Evolutionary conservation across 2,888 invertebrate genomes (phyloP).

Genomic region (Ellobium chinense): DNA sequence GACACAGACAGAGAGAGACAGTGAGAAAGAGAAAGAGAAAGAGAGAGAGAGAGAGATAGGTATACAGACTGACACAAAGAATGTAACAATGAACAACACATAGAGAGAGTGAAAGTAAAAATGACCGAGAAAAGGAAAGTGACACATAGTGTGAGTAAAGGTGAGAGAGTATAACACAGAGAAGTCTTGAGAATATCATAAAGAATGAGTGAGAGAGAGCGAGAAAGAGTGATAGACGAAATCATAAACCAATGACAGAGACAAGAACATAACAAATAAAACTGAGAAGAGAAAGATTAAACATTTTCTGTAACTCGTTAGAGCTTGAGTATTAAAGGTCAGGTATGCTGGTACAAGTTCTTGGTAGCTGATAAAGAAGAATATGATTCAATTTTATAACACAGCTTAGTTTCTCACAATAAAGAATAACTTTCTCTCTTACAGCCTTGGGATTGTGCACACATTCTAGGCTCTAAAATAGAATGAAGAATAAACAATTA

Average conservation of each 20-base stretch:
- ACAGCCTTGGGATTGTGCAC: no score
- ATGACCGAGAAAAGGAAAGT: neutral
- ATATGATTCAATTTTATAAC: no score
- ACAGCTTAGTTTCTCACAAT: no score
- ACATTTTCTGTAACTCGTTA: neutral
- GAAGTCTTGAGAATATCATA: slow-evolving; percentile 11
- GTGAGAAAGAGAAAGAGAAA: neutral
- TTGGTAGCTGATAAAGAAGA: no score
- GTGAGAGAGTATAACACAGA: slow-evolving; percentile 12
- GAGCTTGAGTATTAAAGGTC: no score
- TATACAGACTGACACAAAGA: slow-evolving; percentile 6
- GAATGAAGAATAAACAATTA: no score
- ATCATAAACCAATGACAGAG: neutral
- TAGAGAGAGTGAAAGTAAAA: neutral
- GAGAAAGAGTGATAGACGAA: neutral
- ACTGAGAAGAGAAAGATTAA: neutral
- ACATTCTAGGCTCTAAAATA: no score
- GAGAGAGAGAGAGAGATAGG: neutral
- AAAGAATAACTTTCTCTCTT: no score
- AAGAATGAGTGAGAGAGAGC: slow-evolving; percentile 25
- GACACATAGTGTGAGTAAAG: neutral
- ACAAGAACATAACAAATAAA: neutral
- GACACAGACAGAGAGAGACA: slow-evolving; percentile 15
- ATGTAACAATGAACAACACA: neutral
- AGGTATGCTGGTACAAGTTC: no score